Evolutionary conservation across 2,888 invertebrate species (phyloP).

Genomic region (Drosophila emarginata): DNA sequence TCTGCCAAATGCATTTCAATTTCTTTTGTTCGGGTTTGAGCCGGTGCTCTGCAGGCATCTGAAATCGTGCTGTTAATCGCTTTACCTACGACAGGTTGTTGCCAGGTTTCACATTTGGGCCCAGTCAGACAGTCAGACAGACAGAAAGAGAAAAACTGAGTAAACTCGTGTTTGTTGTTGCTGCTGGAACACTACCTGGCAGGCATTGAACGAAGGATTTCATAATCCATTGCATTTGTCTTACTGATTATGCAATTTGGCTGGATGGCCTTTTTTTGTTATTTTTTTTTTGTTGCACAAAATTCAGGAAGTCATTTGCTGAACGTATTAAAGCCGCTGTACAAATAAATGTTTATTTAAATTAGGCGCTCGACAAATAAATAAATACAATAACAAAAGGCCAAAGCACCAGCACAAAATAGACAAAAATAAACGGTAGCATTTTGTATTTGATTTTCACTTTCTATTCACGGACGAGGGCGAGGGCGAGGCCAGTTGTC

Average conservation of each 20-base stretch:
- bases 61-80: constrained; percentile 73
- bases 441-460: constrained; percentile 63
- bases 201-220: constrained; percentile 69
- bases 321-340: constrained; percentile 65
- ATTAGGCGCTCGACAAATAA: constrained; percentile 64
- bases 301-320: constrained; percentile 77
- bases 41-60: constrained; percentile 44
- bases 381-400: constrained; percentile 43
- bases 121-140: constrained; percentile 7
- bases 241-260: constrained; percentile 69
- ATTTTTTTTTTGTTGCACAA: constrained; percentile 29
- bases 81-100: constrained; percentile 73
- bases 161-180: constrained; percentile 31
- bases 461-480: constrained; percentile 43
- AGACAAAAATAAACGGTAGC: constrained; percentile 55
- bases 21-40: constrained; percentile 58
- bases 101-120: constrained; percentile 51
- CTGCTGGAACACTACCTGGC: constrained; percentile 26
- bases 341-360: constrained; percentile 78
- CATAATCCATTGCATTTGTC: constrained; percentile 70
- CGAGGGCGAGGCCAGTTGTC: constrained; percentile 41
- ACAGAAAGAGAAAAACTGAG: background rate
- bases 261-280: constrained; percentile 20
- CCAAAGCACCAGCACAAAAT: constrained; percentile 17
- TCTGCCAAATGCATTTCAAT: constrained; percentile 76